Evolutionary conservation across 2,888 invertebrate species (phyloP).

Genomic region (Agrypnus murinus): DNA sequence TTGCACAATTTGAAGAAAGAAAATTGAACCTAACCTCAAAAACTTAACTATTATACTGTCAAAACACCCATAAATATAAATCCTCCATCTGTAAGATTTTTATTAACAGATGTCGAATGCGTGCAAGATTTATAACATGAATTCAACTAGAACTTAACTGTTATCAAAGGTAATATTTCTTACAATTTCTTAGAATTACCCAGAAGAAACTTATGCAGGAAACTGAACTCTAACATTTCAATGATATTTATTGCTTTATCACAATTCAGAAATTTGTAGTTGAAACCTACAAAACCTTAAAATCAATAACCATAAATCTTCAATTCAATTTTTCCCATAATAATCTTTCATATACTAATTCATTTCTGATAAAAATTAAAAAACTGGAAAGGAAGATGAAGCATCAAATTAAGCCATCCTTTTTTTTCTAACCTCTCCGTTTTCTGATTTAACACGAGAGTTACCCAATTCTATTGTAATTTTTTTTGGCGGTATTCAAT

Average conservation of each 20-base stretch:
- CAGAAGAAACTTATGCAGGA: neutral
- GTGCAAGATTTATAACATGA: constrained; percentile 8
- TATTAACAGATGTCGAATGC: neutral
- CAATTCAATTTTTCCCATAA: neutral
- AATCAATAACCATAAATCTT: constrained; percentile 2
- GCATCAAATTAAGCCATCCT: constrained; percentile 16
- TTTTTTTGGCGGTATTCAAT: constrained; percentile 4
- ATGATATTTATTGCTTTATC: constrained; percentile 13
- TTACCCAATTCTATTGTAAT: constrained; percentile 13
- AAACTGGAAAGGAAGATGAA: neutral
- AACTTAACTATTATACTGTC: too few species aligned
- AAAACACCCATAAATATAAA: too few species aligned
- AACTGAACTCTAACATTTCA: neutral
- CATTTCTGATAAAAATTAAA: neutral
- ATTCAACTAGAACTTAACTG: constrained; percentile 2
- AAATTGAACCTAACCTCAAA: too few species aligned
- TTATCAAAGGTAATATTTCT: constrained; percentile 17
- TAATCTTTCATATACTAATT: neutral
- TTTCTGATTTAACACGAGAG: constrained; percentile 13
- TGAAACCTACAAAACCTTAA: neutral
- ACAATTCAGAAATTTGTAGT: constrained; percentile 4
- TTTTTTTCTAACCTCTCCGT: constrained; percentile 8
- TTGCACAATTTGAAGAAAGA: too few species aligned
- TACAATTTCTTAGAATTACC: neutral
- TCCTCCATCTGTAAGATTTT: too few species aligned